Evolutionary conservation across 2,888 invertebrate genomes (phyloP), one percentile per base, ranked within the genome.

Genomic region (Ennomos erosarius): DNA sequence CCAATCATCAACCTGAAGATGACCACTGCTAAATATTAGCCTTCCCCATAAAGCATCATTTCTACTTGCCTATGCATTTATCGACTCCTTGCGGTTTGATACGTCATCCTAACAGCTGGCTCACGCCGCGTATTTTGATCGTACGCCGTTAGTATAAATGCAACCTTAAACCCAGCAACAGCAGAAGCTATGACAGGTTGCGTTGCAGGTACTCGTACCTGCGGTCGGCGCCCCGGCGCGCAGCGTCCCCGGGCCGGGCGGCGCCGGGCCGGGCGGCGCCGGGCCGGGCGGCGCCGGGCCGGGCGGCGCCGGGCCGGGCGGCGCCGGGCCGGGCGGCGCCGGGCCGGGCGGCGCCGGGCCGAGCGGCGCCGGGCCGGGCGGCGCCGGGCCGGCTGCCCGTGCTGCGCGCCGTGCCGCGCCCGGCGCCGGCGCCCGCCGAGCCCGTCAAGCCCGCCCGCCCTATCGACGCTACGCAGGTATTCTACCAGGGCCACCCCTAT

Each of bases 271-370:
- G 6, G 6, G 6, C 26, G 26, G 64, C 70, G 1, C 16, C 16
- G 1, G 16, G 16, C 16, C 46, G 46, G 43, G 39, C 46, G 43
- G 16, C 49, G 49, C 51, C 49, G 36, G 48, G 13, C 16, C 16
- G 16, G 16, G 35, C 69, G n/a, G n/a, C 74, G 10, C 81, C 81
- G 11, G 74, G 73, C 55, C 80, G 82, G 38, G 83, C 79, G 36
- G 82, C 61, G 37, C 42, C 51, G 64, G 38, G 51, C 48, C 48
- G n/a, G 61, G 61, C 46, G n/a, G n/a, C 54, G 55, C 47, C 54
- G 50, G 44, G 49, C 54, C 45, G 50, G 62, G 6, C 47, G 46
- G 56, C 50, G 51, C 61, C 8, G 59, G n/a, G 53, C 47, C 50
- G 45, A 64, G 57, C 48, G 48, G 57, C 16, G 1, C 26, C 26